phyloP scores from a whole-genome alignment of 2,888 invertebrate genomes.

The Hypercompe scribonia region DNA sequence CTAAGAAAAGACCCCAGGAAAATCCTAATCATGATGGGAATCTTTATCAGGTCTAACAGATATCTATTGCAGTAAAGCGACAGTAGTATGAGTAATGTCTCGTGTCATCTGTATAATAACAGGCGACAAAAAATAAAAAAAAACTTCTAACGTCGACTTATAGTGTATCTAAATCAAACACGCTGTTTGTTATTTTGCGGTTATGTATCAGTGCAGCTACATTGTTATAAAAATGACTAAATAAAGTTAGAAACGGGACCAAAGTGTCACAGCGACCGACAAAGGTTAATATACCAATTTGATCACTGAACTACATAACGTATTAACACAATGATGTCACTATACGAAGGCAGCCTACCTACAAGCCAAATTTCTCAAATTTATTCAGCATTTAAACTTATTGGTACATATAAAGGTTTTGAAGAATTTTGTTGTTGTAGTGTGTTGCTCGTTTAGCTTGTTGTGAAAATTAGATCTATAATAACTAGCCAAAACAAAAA shows the following conservation, averaged over 20 bases:
- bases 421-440: no score
- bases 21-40: no score
- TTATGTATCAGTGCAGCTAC: not conserved
- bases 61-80: not conserved
- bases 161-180: not conserved
- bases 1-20: no score
- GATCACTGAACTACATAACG: conserved; percentile 1
- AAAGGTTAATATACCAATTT: conserved; percentile 12
- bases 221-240: not conserved
- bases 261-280: not conserved
- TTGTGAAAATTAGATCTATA: not conserved
- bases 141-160: not conserved
- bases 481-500: not conserved
- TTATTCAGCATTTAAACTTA: no score
- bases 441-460: no score
- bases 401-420: no score
- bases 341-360: not conserved
- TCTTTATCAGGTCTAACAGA: not conserved
- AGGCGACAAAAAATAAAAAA: not conserved
- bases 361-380: not conserved
- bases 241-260: not conserved
- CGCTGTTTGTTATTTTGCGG: not conserved
- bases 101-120: not conserved
- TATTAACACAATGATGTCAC: conserved; percentile 8
- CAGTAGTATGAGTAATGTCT: not conserved